A percentile compares a stretch with the other conserved stretches of the same genome.
phyloP scores from a whole-genome alignment of 2,113 vertebrate genomes.

The Trogon melanurus region DNA sequence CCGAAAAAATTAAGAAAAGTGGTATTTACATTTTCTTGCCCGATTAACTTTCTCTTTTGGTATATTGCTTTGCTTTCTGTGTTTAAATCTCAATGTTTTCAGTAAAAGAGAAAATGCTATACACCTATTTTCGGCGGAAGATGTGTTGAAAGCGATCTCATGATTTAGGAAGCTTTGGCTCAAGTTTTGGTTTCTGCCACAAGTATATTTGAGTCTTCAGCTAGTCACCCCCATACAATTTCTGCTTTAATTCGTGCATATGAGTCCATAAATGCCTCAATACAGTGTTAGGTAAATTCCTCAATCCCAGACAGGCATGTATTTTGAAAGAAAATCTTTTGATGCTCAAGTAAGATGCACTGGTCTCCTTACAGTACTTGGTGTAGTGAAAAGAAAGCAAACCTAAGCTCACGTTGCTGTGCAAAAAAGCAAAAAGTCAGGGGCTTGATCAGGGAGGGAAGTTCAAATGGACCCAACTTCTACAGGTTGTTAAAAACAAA shows the following conservation, averaged over 20 bases:
- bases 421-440: background rate
- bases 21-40: background rate
- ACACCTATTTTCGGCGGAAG: background rate
- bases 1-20: background rate
- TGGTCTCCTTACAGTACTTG: background rate
- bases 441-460: rapidly evolving
- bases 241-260: background rate
- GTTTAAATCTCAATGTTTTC: background rate
- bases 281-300: too few species aligned
- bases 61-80: background rate
- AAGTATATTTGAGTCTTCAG: background rate
- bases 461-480: background rate
- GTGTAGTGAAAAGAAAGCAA: background rate
- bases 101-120: background rate
- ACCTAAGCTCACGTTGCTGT: background rate
- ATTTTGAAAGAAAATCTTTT: background rate
- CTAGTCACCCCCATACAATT: rapidly evolving
- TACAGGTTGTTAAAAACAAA: background rate
- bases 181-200: background rate
- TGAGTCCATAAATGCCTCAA: background rate
- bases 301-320: background rate
- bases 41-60: background rate
- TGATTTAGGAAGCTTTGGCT: background rate
- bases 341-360: background rate
- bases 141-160: background rate